A percentile compares a stretch with the other conserved stretches of the same genome.
Evolutionary conservation across 2,113 vertebrate genomes (phyloP).

Genomic region (Dipodomys merriami): DNA sequence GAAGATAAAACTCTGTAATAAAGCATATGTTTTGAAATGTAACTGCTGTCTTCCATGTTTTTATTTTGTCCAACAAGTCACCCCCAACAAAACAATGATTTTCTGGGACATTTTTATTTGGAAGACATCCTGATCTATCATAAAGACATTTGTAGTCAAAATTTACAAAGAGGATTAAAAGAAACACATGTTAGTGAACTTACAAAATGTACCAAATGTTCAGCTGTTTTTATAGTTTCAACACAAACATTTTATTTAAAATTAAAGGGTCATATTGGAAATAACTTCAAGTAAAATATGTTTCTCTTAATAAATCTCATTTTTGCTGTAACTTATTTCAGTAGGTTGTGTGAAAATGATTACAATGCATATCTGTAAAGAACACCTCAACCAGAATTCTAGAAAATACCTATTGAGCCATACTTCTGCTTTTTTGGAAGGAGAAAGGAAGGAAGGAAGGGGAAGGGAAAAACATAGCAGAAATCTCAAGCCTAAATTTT

Average conservation of each 20-base stretch:
- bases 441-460: not conserved
- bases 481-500: not conserved
- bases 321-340: slow-evolving; percentile 16
- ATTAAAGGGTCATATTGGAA: not conserved
- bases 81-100: not conserved
- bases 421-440: not conserved
- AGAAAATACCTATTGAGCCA: slow-evolving; percentile 40
- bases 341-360: not conserved
- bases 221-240: not conserved
- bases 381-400: not conserved
- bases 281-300: not conserved
- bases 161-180: not conserved
- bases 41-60: not conserved
- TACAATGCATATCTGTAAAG: not conserved
- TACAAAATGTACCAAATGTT: not conserved
- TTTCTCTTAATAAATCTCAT: slow-evolving; percentile 15
- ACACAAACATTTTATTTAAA: slow-evolving; percentile 4
- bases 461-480: too few species aligned
- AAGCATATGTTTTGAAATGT: not conserved
- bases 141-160: slow-evolving; percentile 22
- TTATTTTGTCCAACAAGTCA: slow-evolving; percentile 13
- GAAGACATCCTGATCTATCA: not conserved
- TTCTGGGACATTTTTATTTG: not conserved
- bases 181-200: not conserved
- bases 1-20: not conserved